phyloP scores from a whole-genome alignment of 2,888 invertebrate species.

The Platycheirus rosarum region DNA sequence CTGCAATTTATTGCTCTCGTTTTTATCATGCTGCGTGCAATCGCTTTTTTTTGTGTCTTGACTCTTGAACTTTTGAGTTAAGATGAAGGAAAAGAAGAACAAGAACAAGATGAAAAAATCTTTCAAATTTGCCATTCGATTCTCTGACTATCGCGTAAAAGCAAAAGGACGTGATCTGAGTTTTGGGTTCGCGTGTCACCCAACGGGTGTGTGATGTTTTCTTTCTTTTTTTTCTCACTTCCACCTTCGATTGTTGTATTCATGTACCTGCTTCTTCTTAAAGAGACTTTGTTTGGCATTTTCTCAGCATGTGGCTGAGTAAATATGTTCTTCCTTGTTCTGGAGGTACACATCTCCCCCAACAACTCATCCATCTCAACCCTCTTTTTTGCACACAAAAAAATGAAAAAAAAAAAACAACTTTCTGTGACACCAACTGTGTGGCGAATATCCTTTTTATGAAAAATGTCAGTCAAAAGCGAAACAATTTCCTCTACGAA shows the following conservation, averaged over 20 bases:
- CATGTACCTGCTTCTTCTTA: not conserved
- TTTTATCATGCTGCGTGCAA: conserved; percentile 72
- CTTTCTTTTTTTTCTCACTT: conserved; percentile 1
- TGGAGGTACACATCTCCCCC: conserved; percentile 39
- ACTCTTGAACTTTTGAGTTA: conserved; percentile 50
- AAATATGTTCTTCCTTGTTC: conserved; percentile 36
- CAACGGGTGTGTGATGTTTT: conserved; percentile 31
- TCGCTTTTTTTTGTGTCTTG: conserved; percentile 26
- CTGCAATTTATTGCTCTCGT: conserved; percentile 72
- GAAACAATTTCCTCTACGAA: conserved; percentile 73
- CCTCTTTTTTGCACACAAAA: conserved; percentile 17
- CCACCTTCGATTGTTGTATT: conserved; percentile 37
- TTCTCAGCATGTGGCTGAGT: conserved; percentile 52
- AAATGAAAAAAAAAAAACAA: conserved; percentile 14
- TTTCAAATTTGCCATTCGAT: conserved; percentile 73
- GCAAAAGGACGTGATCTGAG: conserved; percentile 70
- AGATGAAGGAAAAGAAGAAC: not conserved
- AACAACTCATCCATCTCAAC: conserved; percentile 31
- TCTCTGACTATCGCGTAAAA: conserved; percentile 34
- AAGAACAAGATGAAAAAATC: conserved; percentile 22
- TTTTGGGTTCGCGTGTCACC: conserved; percentile 59
- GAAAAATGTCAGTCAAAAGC: conserved; percentile 74
- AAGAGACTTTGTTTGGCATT: conserved; percentile 50
- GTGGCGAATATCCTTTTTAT: conserved; percentile 74
- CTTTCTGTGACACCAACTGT: conserved; percentile 69